Conservation (phyloP, 2,797 vertebrate genomes). For the Ceryle rudis region DNA sequence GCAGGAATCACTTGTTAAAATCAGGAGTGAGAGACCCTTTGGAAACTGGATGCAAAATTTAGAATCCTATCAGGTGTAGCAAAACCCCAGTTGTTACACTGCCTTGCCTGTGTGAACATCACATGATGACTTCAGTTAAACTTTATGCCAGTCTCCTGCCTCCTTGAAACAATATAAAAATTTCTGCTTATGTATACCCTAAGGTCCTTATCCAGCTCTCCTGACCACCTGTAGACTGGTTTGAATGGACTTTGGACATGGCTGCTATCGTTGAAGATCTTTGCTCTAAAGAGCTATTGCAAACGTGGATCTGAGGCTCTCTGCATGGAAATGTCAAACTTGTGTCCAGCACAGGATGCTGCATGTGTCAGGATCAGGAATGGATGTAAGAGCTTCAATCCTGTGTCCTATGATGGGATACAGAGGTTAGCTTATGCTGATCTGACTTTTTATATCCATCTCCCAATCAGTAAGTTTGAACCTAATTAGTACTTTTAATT, state of each 20-base stretch:
- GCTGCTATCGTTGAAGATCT: neutral
- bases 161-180: neutral
- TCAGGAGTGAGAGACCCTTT: neutral
- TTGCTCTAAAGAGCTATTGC: neutral
- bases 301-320: neutral
- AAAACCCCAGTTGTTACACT: neutral
- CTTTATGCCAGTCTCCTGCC: neutral
- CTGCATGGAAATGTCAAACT: neutral
- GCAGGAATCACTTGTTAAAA: neutral
- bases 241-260: neutral
- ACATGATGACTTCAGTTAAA: neutral
- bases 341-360: neutral
- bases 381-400: neutral
- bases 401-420: neutral
- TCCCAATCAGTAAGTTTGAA: neutral
- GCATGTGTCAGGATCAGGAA: neutral
- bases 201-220: neutral
- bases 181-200: neutral
- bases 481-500: neutral
- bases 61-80: neutral
- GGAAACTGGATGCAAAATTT: neutral
- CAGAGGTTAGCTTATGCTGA: neutral
- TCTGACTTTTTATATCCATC: neutral
- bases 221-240: neutral
- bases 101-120: neutral